Evolutionary conservation across 1,140 invertebrate species (phyloP), one percentile per base, ranked within the genome.

Genomic region (Trigoniulus corallinus): DNA sequence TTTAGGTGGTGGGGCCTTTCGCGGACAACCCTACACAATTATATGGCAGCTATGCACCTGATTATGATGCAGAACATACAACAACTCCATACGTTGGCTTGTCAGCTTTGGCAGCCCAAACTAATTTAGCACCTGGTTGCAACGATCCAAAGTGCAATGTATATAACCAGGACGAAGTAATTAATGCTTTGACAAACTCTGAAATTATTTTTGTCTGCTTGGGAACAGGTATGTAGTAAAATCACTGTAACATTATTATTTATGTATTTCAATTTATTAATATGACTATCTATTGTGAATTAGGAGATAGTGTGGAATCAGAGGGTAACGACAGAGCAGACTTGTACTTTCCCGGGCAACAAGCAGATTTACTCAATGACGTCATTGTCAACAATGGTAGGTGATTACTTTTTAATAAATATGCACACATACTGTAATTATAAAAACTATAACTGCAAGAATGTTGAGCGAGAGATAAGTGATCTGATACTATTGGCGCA

Each of bases 171-270:
- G 39, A 43, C 4, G 52, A 49, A 13, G 51, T 67, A 1, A 53
- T 50, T n/a, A 37, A 40, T 27, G 59, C 62, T 23, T 58, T 65
- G 13, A 48, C 44, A 20, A 48, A 49, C n/a, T 51, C 59, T 20
- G 56, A 67, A 21, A 12, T 65, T 1, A 55, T 64, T 39, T 56
- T 67, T 55, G 54, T 67, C 12, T 63, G 62, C 54, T 48, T 67
- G 2, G 66, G 65, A 54, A 67, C 65, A 57, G 66, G 66, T 66
- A 26, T 50, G 52, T 45, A 34, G 7, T 7, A 34, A 34, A 34
- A 7, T n/a, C n/a, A n/a, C n/a, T n/a, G n/a, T n/a, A n/a, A n/a
- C n/a, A n/a, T n/a, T n/a, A n/a, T n/a, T n/a, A n/a, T n/a, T 18
- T 13, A 39, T 47, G 10, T 10, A 39, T 13, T 18, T 39, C 18